Evolutionary conservation across 2,888 invertebrate genomes (phyloP).

Genomic region (Drosophila macrospina): DNA sequence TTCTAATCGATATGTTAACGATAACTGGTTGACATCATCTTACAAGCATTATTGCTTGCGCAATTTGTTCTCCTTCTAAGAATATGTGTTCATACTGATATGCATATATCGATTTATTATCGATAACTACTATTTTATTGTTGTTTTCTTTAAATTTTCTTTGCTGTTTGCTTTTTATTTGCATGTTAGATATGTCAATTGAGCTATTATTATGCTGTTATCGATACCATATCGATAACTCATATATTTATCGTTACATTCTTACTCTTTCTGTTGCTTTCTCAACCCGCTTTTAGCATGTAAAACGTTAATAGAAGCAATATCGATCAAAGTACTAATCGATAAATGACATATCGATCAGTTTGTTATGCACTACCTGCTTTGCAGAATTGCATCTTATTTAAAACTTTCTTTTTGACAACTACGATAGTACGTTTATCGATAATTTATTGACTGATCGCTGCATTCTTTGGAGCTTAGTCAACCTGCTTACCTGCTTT

Average conservation of each 20-base stretch:
- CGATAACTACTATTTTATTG: not conserved
- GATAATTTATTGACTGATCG: slow-evolving; percentile 1
- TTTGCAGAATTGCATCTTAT: no score
- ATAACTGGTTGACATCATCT: not conserved
- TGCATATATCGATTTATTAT: not conserved
- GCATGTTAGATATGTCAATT: not conserved
- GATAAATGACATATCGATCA: no score
- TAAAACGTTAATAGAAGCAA: no score
- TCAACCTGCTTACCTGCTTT: slow-evolving; percentile 36
- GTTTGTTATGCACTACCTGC: no score
- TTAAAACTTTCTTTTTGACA: not conserved
- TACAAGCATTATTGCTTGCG: not conserved
- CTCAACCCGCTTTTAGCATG: no score
- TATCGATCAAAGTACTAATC: no score
- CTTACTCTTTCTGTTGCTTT: no score
- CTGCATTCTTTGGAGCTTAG: not conserved
- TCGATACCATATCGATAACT: not conserved
- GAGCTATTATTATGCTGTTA: no score
- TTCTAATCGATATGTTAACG: slow-evolving; percentile 2
- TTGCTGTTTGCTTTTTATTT: not conserved
- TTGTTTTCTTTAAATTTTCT: not conserved
- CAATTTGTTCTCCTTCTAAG: no score
- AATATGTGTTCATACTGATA: no score
- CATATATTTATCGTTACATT: no score
- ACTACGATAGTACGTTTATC: not conserved